Evolutionary conservation across 1,140 invertebrate species (phyloP).

Genomic region (Rhynchophorus ferrugineus): DNA sequence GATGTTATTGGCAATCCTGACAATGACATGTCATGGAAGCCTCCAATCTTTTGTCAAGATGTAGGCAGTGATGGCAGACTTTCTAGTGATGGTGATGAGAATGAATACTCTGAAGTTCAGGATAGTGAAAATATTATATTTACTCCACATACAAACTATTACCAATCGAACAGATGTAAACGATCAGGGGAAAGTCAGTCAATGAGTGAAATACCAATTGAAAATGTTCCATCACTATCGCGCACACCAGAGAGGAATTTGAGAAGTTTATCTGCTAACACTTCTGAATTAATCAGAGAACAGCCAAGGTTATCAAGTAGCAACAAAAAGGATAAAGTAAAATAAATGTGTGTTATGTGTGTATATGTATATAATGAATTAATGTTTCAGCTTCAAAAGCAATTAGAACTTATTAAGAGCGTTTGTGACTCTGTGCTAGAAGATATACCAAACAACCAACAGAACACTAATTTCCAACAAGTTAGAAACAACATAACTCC

Average conservation of each 20-base stretch:
- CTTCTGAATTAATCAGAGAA: constrained; percentile 8
- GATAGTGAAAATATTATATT: constrained; percentile 18
- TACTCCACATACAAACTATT: constrained; percentile 24
- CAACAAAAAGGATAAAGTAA: constrained; percentile 14
- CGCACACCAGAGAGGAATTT: constrained; percentile 19
- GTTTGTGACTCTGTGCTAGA: constrained; percentile 39
- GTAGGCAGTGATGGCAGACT: constrained; percentile 26
- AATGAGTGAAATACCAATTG: constrained; percentile 3
- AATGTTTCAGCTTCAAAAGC: constrained; percentile 36
- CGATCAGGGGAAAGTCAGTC: constrained; percentile 3
- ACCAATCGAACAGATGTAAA: constrained; percentile 10
- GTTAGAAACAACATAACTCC: constrained; percentile 37
- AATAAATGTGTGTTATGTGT: too few relatives aligned
- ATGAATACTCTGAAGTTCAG: constrained; percentile 35
- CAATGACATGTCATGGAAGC: constrained; percentile 21
- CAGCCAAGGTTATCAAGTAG: constrained; percentile 2
- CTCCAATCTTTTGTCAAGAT: constrained; percentile 17
- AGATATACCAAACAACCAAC: constrained; percentile 18
- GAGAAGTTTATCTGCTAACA: constrained; percentile 15
- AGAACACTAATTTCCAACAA: constrained; percentile 27
- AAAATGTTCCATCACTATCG: constrained; percentile 13
- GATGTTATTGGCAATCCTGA: constrained; percentile 26
- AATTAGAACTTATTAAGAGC: constrained; percentile 37
- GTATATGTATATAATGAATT: too few relatives aligned
- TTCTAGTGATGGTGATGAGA: constrained; percentile 36